A percentile compares a stretch with the other conserved stretches of the same genome.
These are phyloP conservation scores for Phalloptychus januarius DNA, from an alignment of 2,797 vertebrate species.

Conservation along the genomic window DNA sequence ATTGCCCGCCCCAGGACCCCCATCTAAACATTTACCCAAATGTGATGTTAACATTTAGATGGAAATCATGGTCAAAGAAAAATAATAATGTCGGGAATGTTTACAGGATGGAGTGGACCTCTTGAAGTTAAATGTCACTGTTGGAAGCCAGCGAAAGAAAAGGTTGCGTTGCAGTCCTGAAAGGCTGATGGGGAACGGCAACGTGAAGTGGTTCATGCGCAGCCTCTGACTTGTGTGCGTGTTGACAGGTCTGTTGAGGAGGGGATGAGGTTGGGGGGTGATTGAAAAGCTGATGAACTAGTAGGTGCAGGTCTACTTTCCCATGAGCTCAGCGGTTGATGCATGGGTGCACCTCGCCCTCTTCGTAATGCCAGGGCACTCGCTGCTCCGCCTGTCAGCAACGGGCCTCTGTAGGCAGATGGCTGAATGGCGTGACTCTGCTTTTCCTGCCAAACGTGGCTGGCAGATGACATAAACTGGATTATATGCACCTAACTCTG, in stretches of 20 bases:
- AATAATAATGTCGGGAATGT: slow-evolving; percentile 78
- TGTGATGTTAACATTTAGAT: slow-evolving; percentile 77
- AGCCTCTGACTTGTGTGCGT: neutral
- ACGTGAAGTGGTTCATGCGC: slow-evolving; percentile 9
- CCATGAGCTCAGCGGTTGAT: slow-evolving; percentile 19
- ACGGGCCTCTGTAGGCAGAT: slow-evolving; percentile 52
- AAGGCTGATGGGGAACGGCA: slow-evolving; percentile 4
- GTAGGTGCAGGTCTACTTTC: slow-evolving; percentile 34
- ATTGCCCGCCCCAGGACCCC: slow-evolving; percentile 32
- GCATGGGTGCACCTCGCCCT: slow-evolving; percentile 10
- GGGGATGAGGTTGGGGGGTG: neutral
- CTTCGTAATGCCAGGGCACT: slow-evolving; percentile 19
- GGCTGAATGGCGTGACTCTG: slow-evolving; percentile 53
- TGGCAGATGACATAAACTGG: slow-evolving; percentile 37
- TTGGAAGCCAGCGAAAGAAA: slow-evolving; percentile 56
- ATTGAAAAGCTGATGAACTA: slow-evolving; percentile 1
- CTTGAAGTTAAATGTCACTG: slow-evolving; percentile 64
- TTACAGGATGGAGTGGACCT: slow-evolving; percentile 59
- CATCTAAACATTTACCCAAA: slow-evolving; percentile 79
- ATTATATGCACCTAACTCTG: neutral
- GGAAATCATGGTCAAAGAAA: slow-evolving; percentile 72
- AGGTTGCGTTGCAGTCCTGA: slow-evolving; percentile 48
- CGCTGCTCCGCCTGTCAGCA: slow-evolving; percentile 39
- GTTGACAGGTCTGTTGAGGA: neutral
- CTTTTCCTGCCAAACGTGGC: slow-evolving; percentile 12